phyloP scores from a whole-genome alignment of 2,888 invertebrate genomes.

The Ochlodes sylvanus region DNA sequence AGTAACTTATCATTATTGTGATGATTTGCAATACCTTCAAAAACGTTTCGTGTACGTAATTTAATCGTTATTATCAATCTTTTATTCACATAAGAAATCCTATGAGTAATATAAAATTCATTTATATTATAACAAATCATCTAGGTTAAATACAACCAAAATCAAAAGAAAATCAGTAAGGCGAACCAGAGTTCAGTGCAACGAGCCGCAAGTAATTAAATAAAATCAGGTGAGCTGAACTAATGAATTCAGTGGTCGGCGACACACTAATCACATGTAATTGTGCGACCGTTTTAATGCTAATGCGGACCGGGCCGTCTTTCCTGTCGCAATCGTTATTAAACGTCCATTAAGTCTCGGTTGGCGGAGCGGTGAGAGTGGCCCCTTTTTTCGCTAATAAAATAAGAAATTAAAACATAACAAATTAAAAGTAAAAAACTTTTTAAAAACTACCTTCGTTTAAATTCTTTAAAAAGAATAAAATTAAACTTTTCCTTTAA shows the following conservation, averaged over 20 bases:
- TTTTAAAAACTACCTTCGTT: no score
- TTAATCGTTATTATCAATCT: no score
- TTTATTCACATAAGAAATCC: no score
- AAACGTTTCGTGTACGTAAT: no score
- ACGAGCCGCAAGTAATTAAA: conserved; percentile 66
- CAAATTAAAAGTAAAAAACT: no score
- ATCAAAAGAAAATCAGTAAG: conserved; percentile 2
- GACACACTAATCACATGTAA: conserved; percentile 81
- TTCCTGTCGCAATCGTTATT: conserved; percentile 51
- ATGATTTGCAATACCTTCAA: no score
- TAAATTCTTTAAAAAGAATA: no score
- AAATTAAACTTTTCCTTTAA: no score
- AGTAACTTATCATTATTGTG: no score
- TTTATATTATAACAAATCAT: background rate
- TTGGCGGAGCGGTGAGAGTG: conserved; percentile 51
- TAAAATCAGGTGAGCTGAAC: conserved; percentile 84
- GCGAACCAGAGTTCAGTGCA: conserved; percentile 17
- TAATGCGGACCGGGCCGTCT: conserved; percentile 53
- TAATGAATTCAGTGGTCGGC: conserved; percentile 81
- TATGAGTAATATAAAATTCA: background rate
- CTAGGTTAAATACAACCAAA: background rate
- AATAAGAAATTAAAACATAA: background rate
- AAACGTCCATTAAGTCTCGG: conserved; percentile 43
- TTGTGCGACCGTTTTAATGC: conserved; percentile 82
- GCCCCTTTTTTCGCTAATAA: conserved; percentile 38